A percentile compares a stretch with the other conserved stretches of the same genome.
Evolutionary conservation across 2,888 invertebrate species (phyloP).

Genomic region (Theretra japonica): DNA sequence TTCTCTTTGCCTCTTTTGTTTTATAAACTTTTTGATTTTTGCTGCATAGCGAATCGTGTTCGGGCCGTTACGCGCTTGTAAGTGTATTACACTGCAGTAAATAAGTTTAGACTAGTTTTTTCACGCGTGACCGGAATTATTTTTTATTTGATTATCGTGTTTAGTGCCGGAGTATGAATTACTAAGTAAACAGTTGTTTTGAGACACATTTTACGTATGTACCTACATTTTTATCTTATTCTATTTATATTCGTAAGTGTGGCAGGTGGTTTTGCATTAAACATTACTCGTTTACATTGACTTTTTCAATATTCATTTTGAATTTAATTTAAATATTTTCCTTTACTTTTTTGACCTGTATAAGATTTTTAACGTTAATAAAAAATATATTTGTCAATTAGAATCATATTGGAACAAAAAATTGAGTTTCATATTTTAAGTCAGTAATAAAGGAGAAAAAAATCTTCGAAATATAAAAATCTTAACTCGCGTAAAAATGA

Average conservation of each 20-base stretch:
- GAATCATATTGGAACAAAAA: background rate
- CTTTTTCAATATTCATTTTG: background rate
- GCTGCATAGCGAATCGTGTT: slow-evolving; percentile 52
- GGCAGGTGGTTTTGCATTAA: slow-evolving; percentile 2
- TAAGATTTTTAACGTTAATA: too few species aligned
- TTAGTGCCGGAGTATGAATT: background rate
- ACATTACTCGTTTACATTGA: background rate
- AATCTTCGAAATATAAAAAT: too few species aligned
- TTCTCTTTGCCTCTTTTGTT: slow-evolving; percentile 62
- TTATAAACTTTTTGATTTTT: slow-evolving; percentile 53
- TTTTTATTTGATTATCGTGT: slow-evolving; percentile 27
- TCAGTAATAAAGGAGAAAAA: too few species aligned
- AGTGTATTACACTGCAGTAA: slow-evolving; percentile 32
- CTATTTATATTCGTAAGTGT: background rate
- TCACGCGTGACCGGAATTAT: slow-evolving; percentile 32
- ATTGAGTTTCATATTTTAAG: background rate
- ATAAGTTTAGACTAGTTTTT: slow-evolving; percentile 27
- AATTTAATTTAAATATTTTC: background rate
- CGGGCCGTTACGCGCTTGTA: slow-evolving; percentile 39
- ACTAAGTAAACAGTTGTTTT: slow-evolving; percentile 19
- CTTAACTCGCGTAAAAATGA: too few species aligned
- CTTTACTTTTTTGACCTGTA: background rate
- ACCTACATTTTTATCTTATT: slow-evolving; percentile 14
- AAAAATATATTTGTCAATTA: background rate
- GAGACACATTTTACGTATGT: background rate